These are phyloP conservation scores for Eupeodes luniger DNA, from an alignment of 2,888 invertebrate genomes.

Conservation along the genomic window DNA sequence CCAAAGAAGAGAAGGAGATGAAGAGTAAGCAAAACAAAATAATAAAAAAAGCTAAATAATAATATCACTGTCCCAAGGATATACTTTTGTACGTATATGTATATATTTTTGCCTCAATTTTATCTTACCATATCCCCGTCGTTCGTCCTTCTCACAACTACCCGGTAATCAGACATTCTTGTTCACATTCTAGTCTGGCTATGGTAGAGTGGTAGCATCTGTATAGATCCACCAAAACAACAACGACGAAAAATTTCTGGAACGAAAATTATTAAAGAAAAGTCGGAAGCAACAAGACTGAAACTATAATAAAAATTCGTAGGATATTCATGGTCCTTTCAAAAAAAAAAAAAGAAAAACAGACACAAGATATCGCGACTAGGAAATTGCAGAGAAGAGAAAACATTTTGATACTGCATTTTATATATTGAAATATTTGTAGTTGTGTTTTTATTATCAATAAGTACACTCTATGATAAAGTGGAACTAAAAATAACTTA, in stretches of 20 bases:
- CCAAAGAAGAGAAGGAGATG: neutral
- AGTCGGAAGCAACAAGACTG: constrained; percentile 15
- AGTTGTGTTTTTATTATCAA: neutral
- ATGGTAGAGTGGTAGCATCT: neutral
- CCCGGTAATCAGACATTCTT: constrained; percentile 17
- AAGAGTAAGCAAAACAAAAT: neutral
- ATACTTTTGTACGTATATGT: neutral
- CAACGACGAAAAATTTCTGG: neutral
- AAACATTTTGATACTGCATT: neutral
- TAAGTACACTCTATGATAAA: neutral
- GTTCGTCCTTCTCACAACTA: no score
- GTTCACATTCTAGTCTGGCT: constrained; percentile 6
- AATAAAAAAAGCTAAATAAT: neutral
- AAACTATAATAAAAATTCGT: neutral
- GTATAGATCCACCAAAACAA: neutral
- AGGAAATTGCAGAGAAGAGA: neutral
- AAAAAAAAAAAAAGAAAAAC: neutral
- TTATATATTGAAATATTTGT: neutral
- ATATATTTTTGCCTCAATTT: constrained; percentile 11
- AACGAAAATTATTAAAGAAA: constrained; percentile 10
- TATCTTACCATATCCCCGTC: no score
- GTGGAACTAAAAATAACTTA: neutral
- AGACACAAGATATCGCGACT: neutral
- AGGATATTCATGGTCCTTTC: neutral
- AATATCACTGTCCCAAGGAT: constrained; percentile 15